Conservation (phyloP, 2,113 vertebrate genomes). For the Chionis minor region DNA sequence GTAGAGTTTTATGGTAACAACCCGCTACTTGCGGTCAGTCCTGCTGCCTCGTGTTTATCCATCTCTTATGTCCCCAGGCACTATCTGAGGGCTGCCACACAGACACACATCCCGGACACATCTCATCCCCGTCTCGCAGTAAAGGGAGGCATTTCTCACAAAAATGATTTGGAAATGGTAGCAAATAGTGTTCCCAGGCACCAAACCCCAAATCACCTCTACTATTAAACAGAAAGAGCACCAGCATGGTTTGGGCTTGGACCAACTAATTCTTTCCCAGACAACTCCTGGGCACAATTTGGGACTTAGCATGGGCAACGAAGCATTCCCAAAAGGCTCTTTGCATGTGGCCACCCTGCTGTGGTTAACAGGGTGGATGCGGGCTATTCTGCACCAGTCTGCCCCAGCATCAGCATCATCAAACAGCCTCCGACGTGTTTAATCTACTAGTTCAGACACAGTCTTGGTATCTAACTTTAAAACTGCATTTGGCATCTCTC, state of each 20-base stretch:
- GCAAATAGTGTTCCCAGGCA: constrained; percentile 20
- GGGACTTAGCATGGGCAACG: neutral
- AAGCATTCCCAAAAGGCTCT: neutral
- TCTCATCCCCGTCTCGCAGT: neutral
- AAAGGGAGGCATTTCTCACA: neutral
- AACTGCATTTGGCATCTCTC: constrained; percentile 35
- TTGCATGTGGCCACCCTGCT: constrained; percentile 17
- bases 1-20: neutral
- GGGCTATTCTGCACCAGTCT: neutral
- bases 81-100: neutral
- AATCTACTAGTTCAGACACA: neutral
- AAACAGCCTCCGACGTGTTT: neutral
- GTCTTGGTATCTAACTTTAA: neutral
- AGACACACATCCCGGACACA: neutral
- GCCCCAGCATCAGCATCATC: neutral
- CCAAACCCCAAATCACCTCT: constrained; percentile 1
- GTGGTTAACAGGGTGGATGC: constrained; percentile 1
- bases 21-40: neutral
- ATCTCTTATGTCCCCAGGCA: accelerated
- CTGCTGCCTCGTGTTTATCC: neutral
- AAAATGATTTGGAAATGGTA: neutral
- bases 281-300: neutral
- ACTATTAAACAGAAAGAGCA: neutral
- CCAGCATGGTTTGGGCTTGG: constrained; percentile 10
- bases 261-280: constrained; percentile 54